A percentile compares a stretch with the other conserved stretches of the same genome.
Conservation (phyloP, 2,888 invertebrate genomes). For the Habroteleia sp. region DNA sequence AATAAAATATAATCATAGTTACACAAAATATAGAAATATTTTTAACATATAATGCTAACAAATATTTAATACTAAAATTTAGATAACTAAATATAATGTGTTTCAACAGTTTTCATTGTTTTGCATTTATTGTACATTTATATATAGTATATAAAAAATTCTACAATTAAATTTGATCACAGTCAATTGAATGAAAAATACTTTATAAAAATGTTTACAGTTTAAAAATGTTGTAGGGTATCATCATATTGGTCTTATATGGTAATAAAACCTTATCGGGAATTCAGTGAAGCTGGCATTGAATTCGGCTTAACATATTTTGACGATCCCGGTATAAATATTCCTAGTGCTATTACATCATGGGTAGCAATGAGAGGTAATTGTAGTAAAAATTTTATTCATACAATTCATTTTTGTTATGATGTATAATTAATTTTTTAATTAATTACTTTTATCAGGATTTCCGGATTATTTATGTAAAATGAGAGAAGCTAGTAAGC, state of each 20-base stretch:
- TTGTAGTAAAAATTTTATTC: conserved; percentile 10
- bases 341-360: conserved; percentile 87
- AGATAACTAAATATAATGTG: too few relatives aligned
- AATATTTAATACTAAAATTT: too few relatives aligned
- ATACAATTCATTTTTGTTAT: too few relatives aligned
- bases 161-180: too few relatives aligned
- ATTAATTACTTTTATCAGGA: conserved; percentile 80
- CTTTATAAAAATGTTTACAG: conserved; percentile 10
- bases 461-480: conserved; percentile 89
- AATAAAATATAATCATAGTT: too few relatives aligned
- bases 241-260: conserved; percentile 92
- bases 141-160: too few relatives aligned
- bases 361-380: conserved; percentile 85
- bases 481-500: conserved; percentile 86
- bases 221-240: conserved; percentile 80
- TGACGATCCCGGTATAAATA: conserved; percentile 91
- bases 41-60: too few relatives aligned
- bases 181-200: too few relatives aligned
- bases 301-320: conserved; percentile 93
- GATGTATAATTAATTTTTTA: conserved; percentile 22
- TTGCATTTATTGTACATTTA: too few relatives aligned
- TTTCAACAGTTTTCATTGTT: too few relatives aligned
- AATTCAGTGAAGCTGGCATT: conserved; percentile 85
- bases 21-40: too few relatives aligned
- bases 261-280: conserved; percentile 88